Evolutionary conservation across 2,113 vertebrate species (phyloP).

Genomic region (Psilopogon haemacephalus): DNA sequence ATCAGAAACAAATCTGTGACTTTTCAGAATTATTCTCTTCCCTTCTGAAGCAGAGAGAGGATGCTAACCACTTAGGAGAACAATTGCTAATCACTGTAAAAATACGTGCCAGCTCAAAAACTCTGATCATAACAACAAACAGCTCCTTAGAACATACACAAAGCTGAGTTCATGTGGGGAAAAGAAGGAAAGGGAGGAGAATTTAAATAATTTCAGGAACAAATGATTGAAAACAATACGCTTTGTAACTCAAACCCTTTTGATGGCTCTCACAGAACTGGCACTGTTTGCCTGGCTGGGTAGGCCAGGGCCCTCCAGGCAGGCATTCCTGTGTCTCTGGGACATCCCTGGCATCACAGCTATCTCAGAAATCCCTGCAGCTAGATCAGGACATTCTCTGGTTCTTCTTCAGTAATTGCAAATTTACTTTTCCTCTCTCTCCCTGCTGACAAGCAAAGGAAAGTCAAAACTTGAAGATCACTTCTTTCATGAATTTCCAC

Average conservation of each 20-base stretch:
- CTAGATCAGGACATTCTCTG: not conserved
- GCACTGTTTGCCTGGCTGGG: not conserved
- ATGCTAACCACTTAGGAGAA: conserved; percentile 24
- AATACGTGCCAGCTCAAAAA: not conserved
- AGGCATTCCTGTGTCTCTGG: not conserved
- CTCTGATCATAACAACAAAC: conserved; percentile 7
- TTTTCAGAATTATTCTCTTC: conserved; percentile 44
- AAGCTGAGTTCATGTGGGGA: not conserved
- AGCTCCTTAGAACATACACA: conserved; percentile 6
- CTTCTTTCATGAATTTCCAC: not conserved
- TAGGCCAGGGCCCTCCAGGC: not conserved
- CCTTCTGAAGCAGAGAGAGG: conserved; percentile 23
- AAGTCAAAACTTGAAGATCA: not conserved
- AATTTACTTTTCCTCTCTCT: not conserved
- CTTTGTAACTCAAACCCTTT: not conserved
- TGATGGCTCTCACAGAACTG: not conserved
- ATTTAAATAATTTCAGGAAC: conserved; percentile 37
- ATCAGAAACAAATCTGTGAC: conserved; percentile 36
- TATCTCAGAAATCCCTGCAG: not conserved
- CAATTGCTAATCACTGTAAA: conserved; percentile 46
- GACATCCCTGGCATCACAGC: not conserved
- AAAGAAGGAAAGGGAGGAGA: conserved; percentile 59
- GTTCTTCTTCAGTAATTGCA: not conserved
- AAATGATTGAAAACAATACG: conserved; percentile 20
- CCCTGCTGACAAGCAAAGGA: not conserved